Conservation (phyloP, 2,113 vertebrate species). For the Myotis brandtii region DNA sequence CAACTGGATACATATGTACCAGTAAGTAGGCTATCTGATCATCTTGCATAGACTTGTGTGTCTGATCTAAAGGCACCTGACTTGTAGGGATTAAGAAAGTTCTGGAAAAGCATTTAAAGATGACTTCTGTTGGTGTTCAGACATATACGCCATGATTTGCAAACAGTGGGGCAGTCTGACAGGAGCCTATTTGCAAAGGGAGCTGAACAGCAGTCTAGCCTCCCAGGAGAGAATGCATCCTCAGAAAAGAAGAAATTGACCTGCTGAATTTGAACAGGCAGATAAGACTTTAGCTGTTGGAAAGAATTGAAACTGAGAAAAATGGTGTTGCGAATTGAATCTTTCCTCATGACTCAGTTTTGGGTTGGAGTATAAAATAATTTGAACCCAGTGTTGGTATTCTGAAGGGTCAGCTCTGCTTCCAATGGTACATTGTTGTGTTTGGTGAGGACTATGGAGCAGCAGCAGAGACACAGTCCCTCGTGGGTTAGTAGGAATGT, state of each 20-base stretch:
- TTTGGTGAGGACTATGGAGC: neutral
- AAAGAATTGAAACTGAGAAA: neutral
- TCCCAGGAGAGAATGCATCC: neutral
- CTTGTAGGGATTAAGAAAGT: neutral
- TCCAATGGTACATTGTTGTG: neutral
- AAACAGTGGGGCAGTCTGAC: neutral
- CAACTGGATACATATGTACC: neutral
- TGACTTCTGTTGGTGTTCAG: neutral
- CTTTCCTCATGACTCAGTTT: neutral
- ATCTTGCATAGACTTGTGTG: neutral
- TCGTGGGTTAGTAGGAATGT: neutral
- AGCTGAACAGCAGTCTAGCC: neutral
- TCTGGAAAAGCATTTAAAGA: neutral
- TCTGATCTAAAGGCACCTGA: constrained; percentile 4
- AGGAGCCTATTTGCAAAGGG: neutral
- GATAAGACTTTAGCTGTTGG: neutral
- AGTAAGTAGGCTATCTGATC: neutral
- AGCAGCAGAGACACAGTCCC: neutral
- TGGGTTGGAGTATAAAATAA: neutral
- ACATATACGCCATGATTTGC: neutral
- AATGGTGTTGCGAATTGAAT: neutral
- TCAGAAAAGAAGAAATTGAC: neutral
- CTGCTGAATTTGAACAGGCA: neutral
- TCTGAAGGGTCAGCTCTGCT: neutral
- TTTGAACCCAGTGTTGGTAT: neutral